Percentiles rank a stretch among this genome's conserved stretches.
These are phyloP conservation scores for Erebia epiphron DNA, from an alignment of 2,888 invertebrate species.

Conservation along the genomic window DNA sequence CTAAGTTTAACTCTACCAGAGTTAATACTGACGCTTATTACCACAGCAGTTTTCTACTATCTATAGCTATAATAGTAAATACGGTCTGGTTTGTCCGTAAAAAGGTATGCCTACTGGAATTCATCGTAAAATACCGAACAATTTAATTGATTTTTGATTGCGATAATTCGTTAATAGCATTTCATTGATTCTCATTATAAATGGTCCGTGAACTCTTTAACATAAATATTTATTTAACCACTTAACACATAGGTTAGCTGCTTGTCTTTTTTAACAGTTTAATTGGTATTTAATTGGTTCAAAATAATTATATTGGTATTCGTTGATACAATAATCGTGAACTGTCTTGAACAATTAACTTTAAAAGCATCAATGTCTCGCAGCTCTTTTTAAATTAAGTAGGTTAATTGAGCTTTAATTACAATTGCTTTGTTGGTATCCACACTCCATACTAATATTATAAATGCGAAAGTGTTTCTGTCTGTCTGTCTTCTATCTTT, in stretches of 20 bases:
- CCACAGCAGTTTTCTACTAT: too few species aligned
- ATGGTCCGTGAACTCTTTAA: conserved; percentile 1
- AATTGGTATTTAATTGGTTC: conserved; percentile 11
- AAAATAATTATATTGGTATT: conserved; percentile 5
- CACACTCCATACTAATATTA: not conserved
- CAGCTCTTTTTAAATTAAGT: not conserved
- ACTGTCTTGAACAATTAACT: conserved; percentile 18
- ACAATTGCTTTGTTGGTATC: not conserved
- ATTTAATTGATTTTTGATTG: conserved; percentile 13
- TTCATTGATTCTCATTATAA: conserved; percentile 14
- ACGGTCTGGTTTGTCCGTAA: not conserved
- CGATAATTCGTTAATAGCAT: conserved; percentile 13
- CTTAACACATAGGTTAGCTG: too few species aligned
- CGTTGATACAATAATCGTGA: conserved; percentile 22
- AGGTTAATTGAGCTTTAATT: not conserved
- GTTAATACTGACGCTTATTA: not conserved
- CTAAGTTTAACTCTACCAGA: too few species aligned
- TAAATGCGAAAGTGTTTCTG: not conserved
- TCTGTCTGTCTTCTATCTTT: not conserved
- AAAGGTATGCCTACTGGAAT: not conserved
- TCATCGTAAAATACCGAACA: conserved; percentile 12
- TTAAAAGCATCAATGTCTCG: not conserved
- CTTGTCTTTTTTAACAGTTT: conserved; percentile 12
- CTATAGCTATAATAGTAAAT: not conserved
- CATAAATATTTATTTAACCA: not conserved